Evolutionary conservation across 2,113 vertebrate genomes (phyloP), one percentile per base, ranked within the genome.

Genomic region (Chitala chitala): DNA sequence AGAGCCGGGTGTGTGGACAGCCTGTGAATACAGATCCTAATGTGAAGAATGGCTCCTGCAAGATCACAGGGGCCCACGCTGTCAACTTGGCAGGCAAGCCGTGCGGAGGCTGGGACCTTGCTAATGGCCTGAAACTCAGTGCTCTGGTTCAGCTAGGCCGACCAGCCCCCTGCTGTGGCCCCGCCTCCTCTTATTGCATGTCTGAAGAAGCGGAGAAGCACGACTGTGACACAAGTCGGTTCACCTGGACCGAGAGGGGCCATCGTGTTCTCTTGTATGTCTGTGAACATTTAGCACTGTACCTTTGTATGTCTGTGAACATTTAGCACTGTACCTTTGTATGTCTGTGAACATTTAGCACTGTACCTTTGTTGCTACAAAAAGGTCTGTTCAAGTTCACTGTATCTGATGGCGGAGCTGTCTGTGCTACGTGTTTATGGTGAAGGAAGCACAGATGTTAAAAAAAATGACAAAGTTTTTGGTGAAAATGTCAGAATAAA

Each of bases 1-100:
- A 86, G 87, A 82, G 82, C 85, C 83, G 72, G 79, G 69, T 65
- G 84, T 87, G 89, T 87, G 84, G 83, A 80, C 86, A 90, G 89
- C 87, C 86, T 91, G 87, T 89, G 85, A 89, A 88, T 86, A 88
- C 89, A 89, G 82, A 78, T 83, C 77, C 83, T 79, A 76, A 86
- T 85, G 87, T 90, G 88, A 90, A 84, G 82, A 85, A 90, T 89
- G 81, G 86, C 77, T 63, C 85, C 79, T 79, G 72, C 72, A 77
- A 84, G 82, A 87, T 85, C 85, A 84, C 78, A 86, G 79, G 78
- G 80, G 71, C 72, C 64, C 84, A 83, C 80, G 84, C 87, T 86
- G 85, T 79, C 85, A 76, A 56, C 78, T 77, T 82, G 81, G 84
- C 80, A 84, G 78, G 86, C 86, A 84, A 84, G 82, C 75, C 73